phyloP scores from a whole-genome alignment of 2,113 vertebrate genomes.

The Balaenoptera acutorostrata region DNA sequence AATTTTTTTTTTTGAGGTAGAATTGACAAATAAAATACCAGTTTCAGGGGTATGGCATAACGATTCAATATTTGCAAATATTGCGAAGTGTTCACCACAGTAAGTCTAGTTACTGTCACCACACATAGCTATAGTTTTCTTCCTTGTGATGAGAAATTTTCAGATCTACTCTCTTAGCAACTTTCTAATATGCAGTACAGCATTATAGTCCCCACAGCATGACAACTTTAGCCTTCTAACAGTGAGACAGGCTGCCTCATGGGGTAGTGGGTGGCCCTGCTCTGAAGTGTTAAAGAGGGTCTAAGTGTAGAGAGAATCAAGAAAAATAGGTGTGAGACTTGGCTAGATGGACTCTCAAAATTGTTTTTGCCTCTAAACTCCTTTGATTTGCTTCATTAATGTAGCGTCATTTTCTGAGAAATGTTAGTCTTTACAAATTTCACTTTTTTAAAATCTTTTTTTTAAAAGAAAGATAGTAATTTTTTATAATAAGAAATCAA shows the following conservation, averaged over 20 bases:
- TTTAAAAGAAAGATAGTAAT: not conserved
- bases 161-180: not conserved
- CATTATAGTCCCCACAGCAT: not conserved
- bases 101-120: not conserved
- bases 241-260: not conserved
- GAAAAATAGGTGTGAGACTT: not conserved
- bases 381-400: not conserved
- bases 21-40: not conserved
- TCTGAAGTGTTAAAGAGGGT: not conserved
- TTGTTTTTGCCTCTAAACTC: not conserved
- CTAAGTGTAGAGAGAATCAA: not conserved
- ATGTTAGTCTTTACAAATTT: not conserved
- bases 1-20: not conserved
- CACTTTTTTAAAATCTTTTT: not conserved
- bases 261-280: not conserved
- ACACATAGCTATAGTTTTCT: not conserved
- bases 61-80: not conserved
- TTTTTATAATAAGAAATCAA: not conserved
- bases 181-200: not conserved
- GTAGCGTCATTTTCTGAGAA: slow-evolving; percentile 8
- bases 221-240: not conserved
- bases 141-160: not conserved
- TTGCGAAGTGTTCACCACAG: not conserved
- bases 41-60: not conserved
- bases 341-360: not conserved